Evolutionary conservation across 1,140 invertebrate genomes (phyloP), one percentile per base, ranked within the genome.

Genomic region (Calephelis nemesis): DNA sequence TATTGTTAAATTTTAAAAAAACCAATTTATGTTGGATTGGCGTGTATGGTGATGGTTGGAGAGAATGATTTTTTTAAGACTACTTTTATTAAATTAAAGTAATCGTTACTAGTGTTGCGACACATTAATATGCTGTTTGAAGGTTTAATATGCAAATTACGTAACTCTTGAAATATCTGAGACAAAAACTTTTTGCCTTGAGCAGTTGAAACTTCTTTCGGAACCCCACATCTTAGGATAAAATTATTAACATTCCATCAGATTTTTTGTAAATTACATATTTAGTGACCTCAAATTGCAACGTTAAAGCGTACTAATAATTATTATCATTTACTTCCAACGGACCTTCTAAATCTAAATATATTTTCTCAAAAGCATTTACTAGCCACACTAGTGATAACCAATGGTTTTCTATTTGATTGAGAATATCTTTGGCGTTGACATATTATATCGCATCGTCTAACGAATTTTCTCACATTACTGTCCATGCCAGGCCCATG

Each of bases 101-200:
- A n/a, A n/a, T n/a, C n/a, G n/a, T n/a, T n/a, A n/a, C n/a, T n/a
- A n/a, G n/a, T n/a, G n/a, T n/a, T n/a, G n/a, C n/a, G n/a, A n/a
- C n/a, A n/a, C n/a, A n/a, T n/a, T n/a, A n/a, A n/a, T n/a, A n/a
- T n/a, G n/a, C n/a, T n/a, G n/a, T n/a, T n/a, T n/a, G n/a, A n/a
- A n/a, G 66, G 52, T 11, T 69, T 67, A 45, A 75, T 70, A 19
- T 70, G 58, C 40, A 73, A 15, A 48, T 69, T 68, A 67, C 74
- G 67, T 66, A 75, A 62, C 68, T 75, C 62, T 70, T 75, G 47
- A 19, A 69, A 47, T 13, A 15, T 64, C 1, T 1, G 19, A 4
- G 48, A 58, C 5, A 69, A 7, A 60, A 64, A 69, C 15, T 69
- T 62, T 8, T 48, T 64, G 0, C 67, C 62, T 11, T n/a, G 7